Conservation (phyloP, 2,113 vertebrate genomes). For the Origma solitaria region DNA sequence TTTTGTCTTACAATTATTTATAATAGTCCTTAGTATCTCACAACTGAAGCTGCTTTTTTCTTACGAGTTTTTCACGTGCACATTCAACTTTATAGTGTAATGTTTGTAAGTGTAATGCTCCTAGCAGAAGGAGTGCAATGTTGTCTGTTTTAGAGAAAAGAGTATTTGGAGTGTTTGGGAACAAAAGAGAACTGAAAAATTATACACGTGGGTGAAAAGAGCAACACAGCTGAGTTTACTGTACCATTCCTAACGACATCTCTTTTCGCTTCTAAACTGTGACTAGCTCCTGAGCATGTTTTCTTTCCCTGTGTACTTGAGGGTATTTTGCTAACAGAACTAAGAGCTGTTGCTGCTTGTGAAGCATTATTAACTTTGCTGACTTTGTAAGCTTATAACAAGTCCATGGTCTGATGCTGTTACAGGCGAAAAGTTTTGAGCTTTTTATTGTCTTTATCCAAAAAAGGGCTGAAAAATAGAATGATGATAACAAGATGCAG, state of each 20-base stretch:
- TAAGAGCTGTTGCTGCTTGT: not conserved
- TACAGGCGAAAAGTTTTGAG: not conserved
- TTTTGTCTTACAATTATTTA: not conserved
- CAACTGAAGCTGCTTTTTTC: not conserved
- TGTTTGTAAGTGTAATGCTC: not conserved
- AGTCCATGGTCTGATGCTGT: not conserved
- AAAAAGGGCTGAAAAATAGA: not conserved
- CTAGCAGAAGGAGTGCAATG: not conserved
- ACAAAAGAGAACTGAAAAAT: constrained; percentile 5
- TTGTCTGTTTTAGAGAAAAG: not conserved
- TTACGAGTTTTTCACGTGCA: not conserved
- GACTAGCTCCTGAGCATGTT: not conserved
- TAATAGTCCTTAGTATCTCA: not conserved
- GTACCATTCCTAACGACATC: not conserved
- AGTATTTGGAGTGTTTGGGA: not conserved
- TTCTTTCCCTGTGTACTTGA: not conserved
- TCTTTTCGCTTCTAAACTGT: not conserved
- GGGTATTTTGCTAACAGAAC: constrained; percentile 3
- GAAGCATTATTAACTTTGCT: not conserved
- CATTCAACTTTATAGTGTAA: not conserved
- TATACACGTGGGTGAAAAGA: not conserved
- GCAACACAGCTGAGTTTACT: not conserved
- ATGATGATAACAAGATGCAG: not conserved
- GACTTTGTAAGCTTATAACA: not conserved
- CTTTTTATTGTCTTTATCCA: not conserved